phyloP scores from a whole-genome alignment of 2,888 invertebrate genomes.

The Drosophila gaucha region DNA sequence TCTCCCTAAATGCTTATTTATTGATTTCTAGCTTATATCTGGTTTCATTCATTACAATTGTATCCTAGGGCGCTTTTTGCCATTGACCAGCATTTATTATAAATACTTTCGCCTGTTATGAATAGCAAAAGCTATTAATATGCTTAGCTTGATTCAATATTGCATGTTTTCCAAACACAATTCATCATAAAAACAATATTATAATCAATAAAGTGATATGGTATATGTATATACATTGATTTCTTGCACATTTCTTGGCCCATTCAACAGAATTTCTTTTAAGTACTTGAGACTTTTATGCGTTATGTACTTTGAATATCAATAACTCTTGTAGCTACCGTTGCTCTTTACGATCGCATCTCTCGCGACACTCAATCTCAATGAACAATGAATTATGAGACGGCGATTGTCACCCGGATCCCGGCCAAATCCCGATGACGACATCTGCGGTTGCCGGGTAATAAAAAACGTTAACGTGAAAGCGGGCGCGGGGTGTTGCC shows the following conservation, averaged over 20 bases:
- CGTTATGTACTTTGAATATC: conserved; percentile 53
- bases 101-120: background rate
- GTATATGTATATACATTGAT: conserved; percentile 21
- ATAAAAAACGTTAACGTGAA: conserved; percentile 56
- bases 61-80: background rate
- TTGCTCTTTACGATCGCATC: conserved; percentile 31
- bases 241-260: conserved; percentile 1
- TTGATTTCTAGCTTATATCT: background rate
- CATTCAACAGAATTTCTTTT: conserved; percentile 7
- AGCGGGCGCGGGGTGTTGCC: conserved; percentile 27
- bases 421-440: conserved; percentile 16
- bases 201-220: conserved; percentile 15
- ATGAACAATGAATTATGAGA: conserved; percentile 53
- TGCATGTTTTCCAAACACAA: too few relatives aligned
- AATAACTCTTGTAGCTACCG: conserved; percentile 36
- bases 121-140: background rate
- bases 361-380: conserved; percentile 44
- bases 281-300: conserved; percentile 18
- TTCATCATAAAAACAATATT: background rate
- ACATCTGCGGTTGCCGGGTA: conserved; percentile 55
- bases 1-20: background rate
- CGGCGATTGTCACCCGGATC: conserved; percentile 23
- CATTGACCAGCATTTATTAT: background rate
- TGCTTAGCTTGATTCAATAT: background rate
- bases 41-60: background rate